Base-by-base conservation (phyloP, 2,113 vertebrate species). In the Sula dactylatra region DNA sequence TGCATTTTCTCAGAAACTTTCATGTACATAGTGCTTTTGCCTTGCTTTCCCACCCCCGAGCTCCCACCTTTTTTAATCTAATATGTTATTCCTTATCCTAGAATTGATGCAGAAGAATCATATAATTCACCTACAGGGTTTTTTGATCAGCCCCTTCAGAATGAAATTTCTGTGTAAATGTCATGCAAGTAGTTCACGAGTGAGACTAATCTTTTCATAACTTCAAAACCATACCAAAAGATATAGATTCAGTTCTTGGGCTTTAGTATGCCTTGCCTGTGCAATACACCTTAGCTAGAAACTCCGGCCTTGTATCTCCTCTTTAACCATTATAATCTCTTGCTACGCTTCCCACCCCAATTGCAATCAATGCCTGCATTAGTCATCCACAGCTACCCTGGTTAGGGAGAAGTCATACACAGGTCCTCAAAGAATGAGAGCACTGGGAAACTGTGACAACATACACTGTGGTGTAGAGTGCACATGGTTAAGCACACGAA, bases 1-100 rank as follows among this genome's bases (percentile, higher is more conserved):
- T 84, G 49, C 52, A 38, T 94, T 95, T 93, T 93, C 77, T 93
- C 36, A 76, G 73, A n/a, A 94, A 74, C 65, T 89, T 85, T 77
- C 21, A 82, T 94, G 82, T 94, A 56, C 70, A 56, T 72, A 79
- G 54, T 72, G 58, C 31, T 96, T 94, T 87, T 91, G 42, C 81
- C 66, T 82, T 94, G 20, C 32, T 76, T 94, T 90, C 29, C 71
- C 71, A 87, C 73, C n/a, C 49, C 34, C 25, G 1, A 87, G 25
- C 49, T 97, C 62, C 54, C 70, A 87, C 71, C 21, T 82, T 91
- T 65, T 91, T 82, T 80, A 55, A 54, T 40, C 8, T 83, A 65
- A 38, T 78, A 5, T 16, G 2, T 79, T 82, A 91, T 55, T 92
- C 56, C 32, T 21, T 76, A 3, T 56, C 32, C 62, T 80, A 61